These are phyloP conservation scores for Coregonus clupeaformis DNA, from an alignment of 2,113 vertebrate species.

Conservation along the genomic window DNA sequence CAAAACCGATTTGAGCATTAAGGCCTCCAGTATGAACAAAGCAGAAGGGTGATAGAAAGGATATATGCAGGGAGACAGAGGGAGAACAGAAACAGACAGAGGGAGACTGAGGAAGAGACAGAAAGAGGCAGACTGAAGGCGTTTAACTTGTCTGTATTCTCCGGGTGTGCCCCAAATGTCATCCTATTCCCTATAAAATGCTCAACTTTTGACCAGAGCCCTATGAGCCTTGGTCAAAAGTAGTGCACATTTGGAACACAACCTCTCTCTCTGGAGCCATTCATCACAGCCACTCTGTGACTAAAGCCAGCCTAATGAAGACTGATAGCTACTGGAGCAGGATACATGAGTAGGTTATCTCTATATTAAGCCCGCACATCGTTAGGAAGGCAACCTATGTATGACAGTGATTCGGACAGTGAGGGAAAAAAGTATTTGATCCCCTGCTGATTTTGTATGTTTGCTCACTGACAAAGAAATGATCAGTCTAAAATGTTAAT, in stretches of 20 bases:
- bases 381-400: not conserved
- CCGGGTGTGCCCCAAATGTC: no score
- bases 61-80: not conserved
- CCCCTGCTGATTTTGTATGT: no score
- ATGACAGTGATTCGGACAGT: not conserved
- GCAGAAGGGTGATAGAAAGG: not conserved
- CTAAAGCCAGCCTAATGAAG: slow-evolving; percentile 54
- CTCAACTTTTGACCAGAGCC: no score
- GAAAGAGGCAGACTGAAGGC: not conserved
- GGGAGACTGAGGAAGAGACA: not conserved
- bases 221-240: no score
- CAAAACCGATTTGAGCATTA: no score
- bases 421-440: no score
- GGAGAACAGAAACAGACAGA: not conserved
- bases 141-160: not conserved
- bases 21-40: no score
- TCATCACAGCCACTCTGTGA: slow-evolving; percentile 52
- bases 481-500: no score
- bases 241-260: no score
- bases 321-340: slow-evolving; percentile 42
- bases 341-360: slow-evolving; percentile 40
- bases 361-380: slow-evolving; percentile 35
- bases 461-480: no score
- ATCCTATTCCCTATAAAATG: no score
- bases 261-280: slow-evolving; percentile 20